These are phyloP conservation scores for Cavia porcellus DNA, from an alignment of 2,113 vertebrate genomes.

Conservation along the genomic window DNA sequence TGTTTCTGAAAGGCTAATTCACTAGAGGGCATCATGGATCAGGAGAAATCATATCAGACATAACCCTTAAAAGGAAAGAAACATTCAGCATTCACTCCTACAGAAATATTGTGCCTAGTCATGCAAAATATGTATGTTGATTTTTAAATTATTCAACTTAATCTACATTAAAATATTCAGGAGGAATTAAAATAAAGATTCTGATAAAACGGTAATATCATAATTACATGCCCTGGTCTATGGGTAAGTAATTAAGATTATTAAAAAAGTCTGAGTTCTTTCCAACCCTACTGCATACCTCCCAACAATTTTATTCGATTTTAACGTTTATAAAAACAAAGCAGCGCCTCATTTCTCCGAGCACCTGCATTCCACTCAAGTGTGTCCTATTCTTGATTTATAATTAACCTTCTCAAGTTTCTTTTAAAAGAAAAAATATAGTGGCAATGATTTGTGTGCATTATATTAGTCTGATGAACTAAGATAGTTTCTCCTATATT, in stretches of 20 bases:
- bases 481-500: neutral
- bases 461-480: neutral
- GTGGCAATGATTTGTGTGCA: neutral
- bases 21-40: conserved; percentile 72
- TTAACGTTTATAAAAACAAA: conserved; percentile 34
- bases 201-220: neutral
- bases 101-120: neutral
- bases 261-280: conserved; percentile 35
- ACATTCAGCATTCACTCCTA: conserved; percentile 31
- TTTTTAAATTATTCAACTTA: conserved; percentile 39
- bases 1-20: conserved; percentile 51
- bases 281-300: neutral
- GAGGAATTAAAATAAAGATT: conserved; percentile 45
- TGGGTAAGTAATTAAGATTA: conserved; percentile 27
- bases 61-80: conserved; percentile 44
- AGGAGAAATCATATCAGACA: conserved; percentile 58
- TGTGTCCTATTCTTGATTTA: neutral
- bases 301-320: neutral
- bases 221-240: neutral
- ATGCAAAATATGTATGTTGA: conserved; percentile 4
- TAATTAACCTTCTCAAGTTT: neutral
- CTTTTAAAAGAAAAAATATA: neutral
- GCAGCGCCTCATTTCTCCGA: neutral
- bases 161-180: conserved; percentile 32
- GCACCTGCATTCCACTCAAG: neutral